These are phyloP conservation scores for Zoanthus sociatus DNA, from an alignment of 92 coral and sea anemone species.

Conservation along the genomic window DNA sequence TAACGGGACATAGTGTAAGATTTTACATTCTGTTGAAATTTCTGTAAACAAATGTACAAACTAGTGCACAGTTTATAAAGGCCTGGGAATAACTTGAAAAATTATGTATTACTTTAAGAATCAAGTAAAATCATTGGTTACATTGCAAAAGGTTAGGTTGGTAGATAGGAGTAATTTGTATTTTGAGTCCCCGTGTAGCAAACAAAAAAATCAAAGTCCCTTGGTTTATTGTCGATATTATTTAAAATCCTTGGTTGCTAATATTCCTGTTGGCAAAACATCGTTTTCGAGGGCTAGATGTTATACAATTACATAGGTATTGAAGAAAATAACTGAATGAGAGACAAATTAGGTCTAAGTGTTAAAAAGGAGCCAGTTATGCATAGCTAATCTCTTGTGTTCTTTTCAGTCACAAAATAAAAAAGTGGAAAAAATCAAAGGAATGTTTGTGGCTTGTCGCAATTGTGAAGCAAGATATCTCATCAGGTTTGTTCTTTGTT, in stretches of 20 bases:
- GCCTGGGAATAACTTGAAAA: too few species aligned
- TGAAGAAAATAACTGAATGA: too few species aligned
- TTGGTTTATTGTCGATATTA: background rate
- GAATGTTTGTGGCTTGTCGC: slow-evolving; percentile 98
- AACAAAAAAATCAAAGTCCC: background rate
- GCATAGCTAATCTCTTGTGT: background rate
- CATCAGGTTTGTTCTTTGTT: slow-evolving; percentile 65
- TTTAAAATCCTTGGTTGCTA: too few species aligned
- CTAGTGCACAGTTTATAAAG: too few species aligned
- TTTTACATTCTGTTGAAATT: background rate
- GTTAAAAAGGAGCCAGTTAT: background rate
- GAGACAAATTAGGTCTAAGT: background rate
- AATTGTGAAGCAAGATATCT: slow-evolving; percentile 93
- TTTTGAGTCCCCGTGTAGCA: too few species aligned
- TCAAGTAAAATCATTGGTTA: too few species aligned
- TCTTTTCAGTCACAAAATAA: slow-evolving; percentile 81
- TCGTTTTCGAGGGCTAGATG: too few species aligned
- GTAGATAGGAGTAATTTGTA: too few species aligned
- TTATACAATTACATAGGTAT: too few species aligned
- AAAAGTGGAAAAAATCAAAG: slow-evolving; percentile 86
- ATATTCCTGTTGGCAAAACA: too few species aligned
- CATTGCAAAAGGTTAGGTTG: too few species aligned
- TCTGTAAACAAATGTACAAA: background rate
- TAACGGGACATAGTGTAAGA: slow-evolving; percentile 97
- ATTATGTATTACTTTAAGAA: too few species aligned